Percentiles rank a stretch among this genome's conserved stretches.
Evolutionary conservation across 2,113 vertebrate species (phyloP).

Genomic region (Toxostoma redivivum): DNA sequence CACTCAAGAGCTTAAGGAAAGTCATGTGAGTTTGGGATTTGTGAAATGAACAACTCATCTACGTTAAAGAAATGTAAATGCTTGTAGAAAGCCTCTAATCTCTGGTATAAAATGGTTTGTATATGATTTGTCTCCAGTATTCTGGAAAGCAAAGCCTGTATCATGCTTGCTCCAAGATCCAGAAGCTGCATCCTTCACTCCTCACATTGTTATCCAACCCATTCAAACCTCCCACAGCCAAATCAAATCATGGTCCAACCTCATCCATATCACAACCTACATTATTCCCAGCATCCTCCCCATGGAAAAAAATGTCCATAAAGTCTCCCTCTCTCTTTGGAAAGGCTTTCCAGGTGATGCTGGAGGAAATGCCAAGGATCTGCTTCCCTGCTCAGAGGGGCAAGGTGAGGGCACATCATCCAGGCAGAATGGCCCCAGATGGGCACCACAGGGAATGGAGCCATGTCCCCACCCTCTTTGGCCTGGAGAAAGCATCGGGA

Average conservation of each 20-base stretch:
- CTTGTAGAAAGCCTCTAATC: neutral
- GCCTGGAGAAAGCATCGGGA: neutral
- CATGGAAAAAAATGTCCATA: accelerated
- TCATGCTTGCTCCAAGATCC: neutral
- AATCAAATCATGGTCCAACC: neutral
- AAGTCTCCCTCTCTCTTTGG: neutral
- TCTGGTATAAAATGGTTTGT: neutral
- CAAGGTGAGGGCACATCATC: neutral
- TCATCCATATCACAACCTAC: accelerated
- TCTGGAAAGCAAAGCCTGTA: neutral
- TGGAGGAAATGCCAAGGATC: neutral
- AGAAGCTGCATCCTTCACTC: accelerated
- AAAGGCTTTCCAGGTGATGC: neutral
- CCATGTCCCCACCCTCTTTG: neutral
- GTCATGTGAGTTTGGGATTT: neutral
- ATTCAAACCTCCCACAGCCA: neutral
- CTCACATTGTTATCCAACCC: accelerated
- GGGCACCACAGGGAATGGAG: accelerated
- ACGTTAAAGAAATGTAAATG: neutral
- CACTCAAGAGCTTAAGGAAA: neutral
- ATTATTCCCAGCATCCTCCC: neutral
- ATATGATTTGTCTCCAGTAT: neutral
- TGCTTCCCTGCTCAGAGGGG: neutral
- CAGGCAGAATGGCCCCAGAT: neutral
- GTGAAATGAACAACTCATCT: neutral